Evolutionary conservation across 2,888 invertebrate genomes (phyloP).

Genomic region (Chrysolina haemoptera): DNA sequence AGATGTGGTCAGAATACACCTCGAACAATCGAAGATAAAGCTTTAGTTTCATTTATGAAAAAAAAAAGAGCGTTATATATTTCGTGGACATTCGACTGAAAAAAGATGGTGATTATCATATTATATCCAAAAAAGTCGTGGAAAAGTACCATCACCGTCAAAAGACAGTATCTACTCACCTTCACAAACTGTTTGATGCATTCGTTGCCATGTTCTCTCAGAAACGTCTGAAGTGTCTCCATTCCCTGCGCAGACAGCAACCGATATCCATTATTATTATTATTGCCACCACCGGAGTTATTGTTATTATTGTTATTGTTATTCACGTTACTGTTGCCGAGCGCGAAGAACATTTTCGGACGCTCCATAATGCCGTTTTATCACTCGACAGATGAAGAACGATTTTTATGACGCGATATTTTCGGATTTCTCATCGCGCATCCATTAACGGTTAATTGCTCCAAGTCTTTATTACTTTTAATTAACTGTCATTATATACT

Average conservation of each 20-base stretch:
- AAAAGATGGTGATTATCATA: too few relatives aligned
- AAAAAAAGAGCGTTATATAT: too few relatives aligned
- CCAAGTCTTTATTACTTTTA: background rate
- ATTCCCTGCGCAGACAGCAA: constrained; percentile 75
- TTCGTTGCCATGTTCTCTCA: constrained; percentile 77
- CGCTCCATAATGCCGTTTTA: constrained; percentile 13
- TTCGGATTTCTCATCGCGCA: background rate
- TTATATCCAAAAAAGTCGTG: background rate
- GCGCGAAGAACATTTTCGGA: constrained; percentile 59
- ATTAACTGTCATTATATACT: constrained; percentile 6
- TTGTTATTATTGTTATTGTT: constrained; percentile 60
- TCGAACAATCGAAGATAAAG: too few relatives aligned
- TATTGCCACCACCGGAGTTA: constrained; percentile 59
- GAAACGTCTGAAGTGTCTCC: constrained; percentile 76
- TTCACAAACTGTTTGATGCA: constrained; percentile 79
- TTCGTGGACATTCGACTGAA: too few relatives aligned
- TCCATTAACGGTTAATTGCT: background rate
- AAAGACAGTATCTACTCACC: constrained; percentile 67
- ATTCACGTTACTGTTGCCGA: constrained; percentile 60
- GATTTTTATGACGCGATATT: background rate
- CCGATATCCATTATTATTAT: constrained; percentile 74
- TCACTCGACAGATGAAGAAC: constrained; percentile 12
- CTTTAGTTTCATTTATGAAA: too few relatives aligned
- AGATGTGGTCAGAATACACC: too few relatives aligned
- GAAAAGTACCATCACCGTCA: background rate